Evolutionary conservation across 2,113 vertebrate genomes (phyloP), one percentile per base, ranked within the genome.

Genomic region (Larimichthys crocea): DNA sequence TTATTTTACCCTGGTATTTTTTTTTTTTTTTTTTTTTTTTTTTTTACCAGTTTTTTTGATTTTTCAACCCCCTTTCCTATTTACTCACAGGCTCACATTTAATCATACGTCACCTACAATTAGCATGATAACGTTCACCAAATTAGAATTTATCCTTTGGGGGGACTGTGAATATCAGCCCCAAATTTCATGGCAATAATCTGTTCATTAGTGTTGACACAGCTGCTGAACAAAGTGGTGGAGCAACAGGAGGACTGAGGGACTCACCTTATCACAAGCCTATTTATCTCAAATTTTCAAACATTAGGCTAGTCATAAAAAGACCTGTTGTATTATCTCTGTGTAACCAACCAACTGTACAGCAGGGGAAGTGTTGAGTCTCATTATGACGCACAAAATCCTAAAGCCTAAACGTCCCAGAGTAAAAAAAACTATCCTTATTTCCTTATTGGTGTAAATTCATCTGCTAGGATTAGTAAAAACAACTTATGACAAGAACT

Each of bases 121-220:
- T 66, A 71, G 20, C 46, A 46, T 62, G 22, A 74, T 67, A 62
- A 83, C 60, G 16, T 77, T 69, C 26, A 53, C 42, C 26, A 56
- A 68, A 79, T 75, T 76, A 79, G 20, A 76, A 55, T 24, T 63
- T 24, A 76, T 84, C 55, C 52, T 79, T 70, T 61, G 19, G 64
- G 22, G 63, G 46, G 61, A 69, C 52, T 10, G 48, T 46, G 56
- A 76, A 79, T 53, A 82, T 63, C 57, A 44, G 12, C 48, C 12
- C 31, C 29, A 74, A 52, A 87, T 86, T 82, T 52, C 53, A 70
- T 52, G 50, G 62, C 60, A 72, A 74, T 84, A 60, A 81, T 83
- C 55, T 8, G 1, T 76, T 79, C 26, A 79, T 78, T 82, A 83
- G 40, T 68, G 70, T 66, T 66, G 72, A 40, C 48, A 46, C 69